Evolutionary conservation across 2,888 invertebrate genomes (phyloP).

Genomic region (Glyphotaelius pellucidus): DNA sequence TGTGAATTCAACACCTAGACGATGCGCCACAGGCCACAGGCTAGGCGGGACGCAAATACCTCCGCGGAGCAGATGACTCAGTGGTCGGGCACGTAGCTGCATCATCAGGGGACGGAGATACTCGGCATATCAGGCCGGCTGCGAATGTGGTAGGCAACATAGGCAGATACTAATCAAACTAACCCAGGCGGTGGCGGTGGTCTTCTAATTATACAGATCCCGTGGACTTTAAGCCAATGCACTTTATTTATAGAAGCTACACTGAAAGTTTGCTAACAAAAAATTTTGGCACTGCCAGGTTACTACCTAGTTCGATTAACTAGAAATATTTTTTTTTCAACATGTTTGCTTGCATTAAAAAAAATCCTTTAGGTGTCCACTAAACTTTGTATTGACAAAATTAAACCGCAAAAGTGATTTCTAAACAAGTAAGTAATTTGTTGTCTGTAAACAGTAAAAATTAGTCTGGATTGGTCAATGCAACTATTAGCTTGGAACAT

Average conservation of each 20-base stretch:
- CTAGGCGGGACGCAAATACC: constrained; percentile 22
- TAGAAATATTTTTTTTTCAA: no score
- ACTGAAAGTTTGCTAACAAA: background rate
- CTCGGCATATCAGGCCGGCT: background rate
- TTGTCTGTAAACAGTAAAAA: no score
- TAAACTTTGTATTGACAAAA: no score
- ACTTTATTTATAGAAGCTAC: background rate
- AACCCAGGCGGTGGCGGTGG: background rate
- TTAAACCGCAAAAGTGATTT: no score
- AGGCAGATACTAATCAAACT: background rate
- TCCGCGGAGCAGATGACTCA: constrained; percentile 26
- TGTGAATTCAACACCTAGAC: constrained; percentile 31
- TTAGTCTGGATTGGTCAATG: background rate
- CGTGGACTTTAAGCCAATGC: background rate
- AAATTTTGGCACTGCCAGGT: no score
- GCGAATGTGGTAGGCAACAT: background rate
- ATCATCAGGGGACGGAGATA: background rate
- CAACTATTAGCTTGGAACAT: background rate
- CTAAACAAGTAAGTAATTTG: no score
- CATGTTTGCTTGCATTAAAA: no score
- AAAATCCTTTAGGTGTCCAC: no score
- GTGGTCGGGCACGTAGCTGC: background rate
- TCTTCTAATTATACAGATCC: background rate
- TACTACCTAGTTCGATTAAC: no score
- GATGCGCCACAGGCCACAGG: background rate